Evolutionary conservation across 1,140 invertebrate genomes (phyloP).

Genomic region (Rhopalosiphum padi): DNA sequence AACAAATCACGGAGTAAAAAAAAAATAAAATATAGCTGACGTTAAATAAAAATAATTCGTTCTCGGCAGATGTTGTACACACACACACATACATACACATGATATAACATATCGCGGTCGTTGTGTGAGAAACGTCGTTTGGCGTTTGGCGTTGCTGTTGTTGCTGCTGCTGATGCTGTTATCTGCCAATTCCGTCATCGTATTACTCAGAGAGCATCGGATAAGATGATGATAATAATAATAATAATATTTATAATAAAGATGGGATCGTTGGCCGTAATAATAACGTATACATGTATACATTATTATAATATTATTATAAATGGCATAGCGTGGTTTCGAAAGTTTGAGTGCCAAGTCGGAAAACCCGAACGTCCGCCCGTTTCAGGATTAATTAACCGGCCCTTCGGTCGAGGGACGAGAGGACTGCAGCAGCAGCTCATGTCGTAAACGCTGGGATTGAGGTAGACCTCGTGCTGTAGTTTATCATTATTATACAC

Average conservation of each 20-base stretch:
- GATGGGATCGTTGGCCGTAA: neutral
- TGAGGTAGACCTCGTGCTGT: too few relatives aligned
- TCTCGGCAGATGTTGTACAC: neutral
- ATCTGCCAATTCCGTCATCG: slow-evolving; percentile 1
- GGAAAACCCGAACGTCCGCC: neutral
- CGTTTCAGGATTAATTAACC: neutral
- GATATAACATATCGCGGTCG: neutral
- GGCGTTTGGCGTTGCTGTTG: neutral
- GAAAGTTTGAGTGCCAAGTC: neutral
- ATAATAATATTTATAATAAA: neutral
- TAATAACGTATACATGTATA: neutral
- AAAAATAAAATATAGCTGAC: neutral
- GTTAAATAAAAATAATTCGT: slow-evolving; percentile 16
- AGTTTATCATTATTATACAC: neutral
- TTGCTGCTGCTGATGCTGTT: neutral
- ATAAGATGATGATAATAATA: neutral
- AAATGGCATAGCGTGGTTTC: neutral
- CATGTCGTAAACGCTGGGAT: too few relatives aligned
- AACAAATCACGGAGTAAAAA: slow-evolving; percentile 26
- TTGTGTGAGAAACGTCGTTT: neutral
- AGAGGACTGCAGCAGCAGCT: too few relatives aligned
- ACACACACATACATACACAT: too few relatives aligned
- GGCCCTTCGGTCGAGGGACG: too few relatives aligned
- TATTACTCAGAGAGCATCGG: neutral
- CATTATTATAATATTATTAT: neutral